Percentiles rank a stretch among this genome's conserved stretches.
Conservation (phyloP, 2,113 vertebrate species). For the Oryzias javanicus region DNA sequence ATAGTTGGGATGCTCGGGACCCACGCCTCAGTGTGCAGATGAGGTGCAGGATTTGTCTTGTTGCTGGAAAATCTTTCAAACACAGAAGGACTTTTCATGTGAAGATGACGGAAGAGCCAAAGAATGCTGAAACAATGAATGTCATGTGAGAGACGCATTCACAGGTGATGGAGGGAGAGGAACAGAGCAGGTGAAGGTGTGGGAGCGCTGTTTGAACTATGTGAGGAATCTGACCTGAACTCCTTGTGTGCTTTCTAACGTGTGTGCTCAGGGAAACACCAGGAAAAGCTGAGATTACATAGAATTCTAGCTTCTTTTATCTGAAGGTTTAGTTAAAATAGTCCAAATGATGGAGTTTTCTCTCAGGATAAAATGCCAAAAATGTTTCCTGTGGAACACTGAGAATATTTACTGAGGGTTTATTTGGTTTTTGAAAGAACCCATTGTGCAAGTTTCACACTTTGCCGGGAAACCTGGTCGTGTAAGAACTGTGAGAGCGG, state of each 20-base stretch:
- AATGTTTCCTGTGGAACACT: background rate
- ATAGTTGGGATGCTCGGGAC: background rate
- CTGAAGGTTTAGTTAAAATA: background rate
- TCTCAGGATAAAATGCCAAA: background rate
- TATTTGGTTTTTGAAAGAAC: background rate
- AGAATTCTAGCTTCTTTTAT: background rate
- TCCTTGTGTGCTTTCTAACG: constrained; percentile 3
- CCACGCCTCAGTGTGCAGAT: background rate
- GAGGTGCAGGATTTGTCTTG: background rate
- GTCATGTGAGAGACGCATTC: background rate
- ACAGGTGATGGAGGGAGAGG: too few relatives aligned
- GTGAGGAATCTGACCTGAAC: constrained; percentile 33
- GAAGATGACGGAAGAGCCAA: background rate
- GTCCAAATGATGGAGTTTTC: background rate
- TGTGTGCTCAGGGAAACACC: background rate
- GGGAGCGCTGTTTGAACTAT: constrained; percentile 21
- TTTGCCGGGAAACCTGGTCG: background rate
- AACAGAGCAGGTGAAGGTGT: constrained; percentile 12
- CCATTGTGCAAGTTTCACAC: constrained; percentile 1
- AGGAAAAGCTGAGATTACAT: background rate
- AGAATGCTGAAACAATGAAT: constrained; percentile 5
- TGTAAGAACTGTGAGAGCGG: constrained; percentile 2
- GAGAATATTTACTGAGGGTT: background rate
- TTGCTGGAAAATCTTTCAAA: too few relatives aligned
- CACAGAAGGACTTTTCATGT: background rate